Percentiles rank a stretch among this genome's conserved stretches.
Evolutionary conservation across 2,888 invertebrate genomes (phyloP).

Genomic region (Cantharis flavilabris): DNA sequence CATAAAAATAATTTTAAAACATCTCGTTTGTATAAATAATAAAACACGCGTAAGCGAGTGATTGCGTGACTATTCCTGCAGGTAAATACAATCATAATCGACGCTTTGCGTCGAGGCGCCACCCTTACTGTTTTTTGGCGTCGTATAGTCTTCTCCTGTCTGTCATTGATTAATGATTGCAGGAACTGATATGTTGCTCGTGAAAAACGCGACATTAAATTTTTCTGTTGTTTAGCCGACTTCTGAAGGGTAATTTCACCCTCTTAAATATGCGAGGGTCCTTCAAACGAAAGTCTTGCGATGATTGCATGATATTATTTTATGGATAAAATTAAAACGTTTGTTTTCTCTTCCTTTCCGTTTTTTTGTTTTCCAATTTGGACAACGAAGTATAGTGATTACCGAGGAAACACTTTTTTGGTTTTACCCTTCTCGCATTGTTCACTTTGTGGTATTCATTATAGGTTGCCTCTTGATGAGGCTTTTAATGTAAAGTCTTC

Average conservation of each 20-base stretch:
- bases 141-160: constrained; percentile 11
- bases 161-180: constrained; percentile 1
- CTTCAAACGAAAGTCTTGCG: not conserved
- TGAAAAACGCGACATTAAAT: not conserved
- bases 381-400: not conserved
- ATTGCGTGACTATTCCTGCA: constrained; percentile 13
- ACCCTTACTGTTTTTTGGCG: constrained; percentile 14
- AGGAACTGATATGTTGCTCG: not conserved
- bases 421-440: not conserved
- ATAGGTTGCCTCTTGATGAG: not conserved
- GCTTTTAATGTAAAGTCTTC: not conserved
- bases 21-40: not conserved
- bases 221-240: not conserved
- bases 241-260: not conserved
- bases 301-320: too few species aligned
- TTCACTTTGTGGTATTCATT: not conserved
- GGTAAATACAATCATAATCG: constrained; percentile 17
- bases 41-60: constrained; percentile 12
- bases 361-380: not conserved
- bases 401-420: not conserved
- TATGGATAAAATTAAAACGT: too few species aligned
- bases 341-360: too few species aligned
- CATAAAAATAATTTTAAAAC: not conserved
- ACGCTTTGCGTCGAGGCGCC: constrained; percentile 20
- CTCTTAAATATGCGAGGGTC: too few species aligned